Conservation (phyloP, 2,888 invertebrate species). For the Watsonalla cultraria region DNA sequence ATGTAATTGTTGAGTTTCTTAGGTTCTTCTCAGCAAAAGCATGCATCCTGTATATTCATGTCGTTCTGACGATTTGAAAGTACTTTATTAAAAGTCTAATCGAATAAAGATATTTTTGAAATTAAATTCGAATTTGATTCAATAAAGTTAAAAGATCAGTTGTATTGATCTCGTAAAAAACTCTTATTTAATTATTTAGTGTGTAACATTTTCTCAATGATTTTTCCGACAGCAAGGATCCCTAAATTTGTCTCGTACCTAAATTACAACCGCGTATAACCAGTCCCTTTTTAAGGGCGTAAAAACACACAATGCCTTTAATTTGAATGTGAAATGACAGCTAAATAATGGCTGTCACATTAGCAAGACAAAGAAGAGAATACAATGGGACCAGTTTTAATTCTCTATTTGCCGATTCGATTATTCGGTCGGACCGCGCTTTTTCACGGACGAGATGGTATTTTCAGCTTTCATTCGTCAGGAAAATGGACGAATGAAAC, state of each 20-base stretch:
- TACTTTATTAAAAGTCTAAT: too few relatives aligned
- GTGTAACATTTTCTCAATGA: too few relatives aligned
- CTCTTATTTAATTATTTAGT: too few relatives aligned
- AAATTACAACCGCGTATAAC: constrained; percentile 1
- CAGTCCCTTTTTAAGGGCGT: neutral
- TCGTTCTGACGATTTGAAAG: too few relatives aligned
- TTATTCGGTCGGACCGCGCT: constrained; percentile 20
- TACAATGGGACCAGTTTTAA: constrained; percentile 36
- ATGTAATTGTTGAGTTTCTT: too few relatives aligned
- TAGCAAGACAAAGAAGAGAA: constrained; percentile 48
- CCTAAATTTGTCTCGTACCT: neutral
- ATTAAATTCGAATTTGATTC: too few relatives aligned
- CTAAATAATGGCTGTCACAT: constrained; percentile 34
- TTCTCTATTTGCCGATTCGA: constrained; percentile 35
- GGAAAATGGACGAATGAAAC: constrained; percentile 2
- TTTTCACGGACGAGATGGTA: constrained; percentile 25
- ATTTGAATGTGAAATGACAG: constrained; percentile 40
- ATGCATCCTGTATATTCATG: too few relatives aligned
- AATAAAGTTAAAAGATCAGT: too few relatives aligned
- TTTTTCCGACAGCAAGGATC: too few relatives aligned
- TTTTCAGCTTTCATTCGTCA: constrained; percentile 27
- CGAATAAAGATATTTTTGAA: too few relatives aligned
- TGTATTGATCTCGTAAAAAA: too few relatives aligned
- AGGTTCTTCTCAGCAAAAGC: too few relatives aligned
- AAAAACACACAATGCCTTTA: constrained; percentile 9